phyloP scores from a whole-genome alignment of 2,888 invertebrate species.

The Lepas anatifera region DNA sequence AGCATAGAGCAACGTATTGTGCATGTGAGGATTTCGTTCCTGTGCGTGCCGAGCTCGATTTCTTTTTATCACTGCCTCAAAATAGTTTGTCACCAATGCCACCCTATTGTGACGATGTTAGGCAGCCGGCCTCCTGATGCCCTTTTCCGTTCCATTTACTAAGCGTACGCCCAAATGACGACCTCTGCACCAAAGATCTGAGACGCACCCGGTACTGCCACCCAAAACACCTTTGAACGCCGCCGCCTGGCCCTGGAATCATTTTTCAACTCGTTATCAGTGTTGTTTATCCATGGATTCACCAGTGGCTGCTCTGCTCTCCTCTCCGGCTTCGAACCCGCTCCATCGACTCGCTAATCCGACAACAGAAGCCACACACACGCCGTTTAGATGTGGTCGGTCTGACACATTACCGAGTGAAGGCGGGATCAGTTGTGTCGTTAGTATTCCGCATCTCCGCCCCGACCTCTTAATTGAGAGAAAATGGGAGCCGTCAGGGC shows the following conservation, averaged over 20 bases:
- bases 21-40: too few relatives aligned
- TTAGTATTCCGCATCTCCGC: constrained; percentile 4
- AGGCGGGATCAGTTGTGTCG: not conserved
- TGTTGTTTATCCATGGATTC: not conserved
- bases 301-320: not conserved
- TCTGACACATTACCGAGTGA: not conserved
- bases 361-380: not conserved
- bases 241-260: not conserved
- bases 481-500: not conserved
- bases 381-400: not conserved
- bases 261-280: not conserved
- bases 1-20: too few relatives aligned
- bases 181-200: too few relatives aligned
- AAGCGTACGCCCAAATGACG: too few relatives aligned
- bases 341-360: not conserved
- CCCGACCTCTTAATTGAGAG: constrained; percentile 5
- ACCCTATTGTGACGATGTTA: too few relatives aligned
- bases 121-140: too few relatives aligned
- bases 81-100: too few relatives aligned
- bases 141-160: too few relatives aligned
- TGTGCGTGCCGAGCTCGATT: too few relatives aligned
- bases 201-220: too few relatives aligned
- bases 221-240: too few relatives aligned
- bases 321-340: not conserved
- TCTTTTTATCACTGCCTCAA: too few relatives aligned